Conservation (phyloP, 2,888 invertebrate species). For the Epirrhoe alternata region DNA sequence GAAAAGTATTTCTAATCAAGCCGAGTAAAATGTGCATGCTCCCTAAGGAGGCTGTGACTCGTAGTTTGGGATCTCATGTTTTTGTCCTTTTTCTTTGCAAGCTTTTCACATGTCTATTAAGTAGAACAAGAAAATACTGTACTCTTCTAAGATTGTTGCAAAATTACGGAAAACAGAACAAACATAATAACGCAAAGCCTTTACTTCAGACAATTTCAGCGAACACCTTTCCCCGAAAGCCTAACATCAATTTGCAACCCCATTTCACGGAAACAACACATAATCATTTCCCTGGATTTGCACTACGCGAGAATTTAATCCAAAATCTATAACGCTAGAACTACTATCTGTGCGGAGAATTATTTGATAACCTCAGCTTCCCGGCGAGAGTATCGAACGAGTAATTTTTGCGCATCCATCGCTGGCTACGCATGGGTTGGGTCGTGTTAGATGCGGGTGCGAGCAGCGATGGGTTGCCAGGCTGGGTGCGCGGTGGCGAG, state of each 20-base stretch:
- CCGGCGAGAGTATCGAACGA: slow-evolving; percentile 45
- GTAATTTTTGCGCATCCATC: slow-evolving; percentile 45
- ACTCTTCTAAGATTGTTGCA: slow-evolving; percentile 16
- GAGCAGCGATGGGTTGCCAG: slow-evolving; percentile 47
- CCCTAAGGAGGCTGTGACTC: slow-evolving; percentile 39
- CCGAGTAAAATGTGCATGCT: slow-evolving; percentile 23
- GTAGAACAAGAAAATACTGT: slow-evolving; percentile 17
- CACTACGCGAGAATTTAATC: slow-evolving; percentile 68
- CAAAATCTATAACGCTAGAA: slow-evolving; percentile 79
- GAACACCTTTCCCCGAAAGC: slow-evolving; percentile 25
- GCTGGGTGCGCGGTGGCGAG: slow-evolving; percentile 48
- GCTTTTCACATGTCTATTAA: slow-evolving; percentile 26
- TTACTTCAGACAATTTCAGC: slow-evolving; percentile 17
- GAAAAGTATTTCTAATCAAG: slow-evolving; percentile 2
- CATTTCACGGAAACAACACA: slow-evolving; percentile 34
- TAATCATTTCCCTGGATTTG: slow-evolving; percentile 59
- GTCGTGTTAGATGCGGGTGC: neutral
- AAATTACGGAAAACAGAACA: slow-evolving; percentile 11
- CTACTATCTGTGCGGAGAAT: slow-evolving; percentile 71
- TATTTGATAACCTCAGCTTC: slow-evolving; percentile 67
- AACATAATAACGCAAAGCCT: slow-evolving; percentile 13
- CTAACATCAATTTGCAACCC: slow-evolving; percentile 33
- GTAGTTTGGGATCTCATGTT: slow-evolving; percentile 41
- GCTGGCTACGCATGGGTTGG: slow-evolving; percentile 21
- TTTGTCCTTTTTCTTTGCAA: slow-evolving; percentile 32